phyloP scores from a whole-genome alignment of 2,888 invertebrate species.

The Agrochola circellaris region DNA sequence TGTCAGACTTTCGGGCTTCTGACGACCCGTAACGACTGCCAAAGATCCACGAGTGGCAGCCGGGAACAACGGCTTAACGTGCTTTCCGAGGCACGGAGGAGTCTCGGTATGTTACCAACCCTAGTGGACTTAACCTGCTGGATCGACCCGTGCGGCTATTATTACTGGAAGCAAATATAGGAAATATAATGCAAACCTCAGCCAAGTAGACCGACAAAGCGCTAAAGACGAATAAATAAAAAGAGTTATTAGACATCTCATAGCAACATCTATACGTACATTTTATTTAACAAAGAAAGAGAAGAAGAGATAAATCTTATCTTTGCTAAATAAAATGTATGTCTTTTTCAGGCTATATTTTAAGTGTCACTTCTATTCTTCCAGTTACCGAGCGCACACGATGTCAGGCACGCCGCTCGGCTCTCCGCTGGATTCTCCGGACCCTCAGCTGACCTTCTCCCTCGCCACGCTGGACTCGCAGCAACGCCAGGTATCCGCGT shows the following conservation, averaged over 20 bases:
- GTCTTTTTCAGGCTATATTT: neutral
- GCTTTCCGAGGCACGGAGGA: too few species aligned
- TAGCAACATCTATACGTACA: neutral
- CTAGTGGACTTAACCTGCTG: too few species aligned
- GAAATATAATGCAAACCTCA: neutral
- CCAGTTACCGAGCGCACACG: conserved; percentile 95
- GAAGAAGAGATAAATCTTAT: too few species aligned
- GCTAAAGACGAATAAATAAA: neutral
- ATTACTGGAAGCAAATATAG: too few species aligned
- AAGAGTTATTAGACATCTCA: too few species aligned
- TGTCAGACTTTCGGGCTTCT: too few species aligned
- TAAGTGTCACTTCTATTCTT: conserved; percentile 68
- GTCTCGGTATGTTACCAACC: too few species aligned
- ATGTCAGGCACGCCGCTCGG: conserved; percentile 95
- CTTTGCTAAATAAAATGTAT: neutral
- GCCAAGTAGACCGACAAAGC: neutral
- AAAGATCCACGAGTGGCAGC: too few species aligned
- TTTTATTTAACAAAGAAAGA: too few species aligned
- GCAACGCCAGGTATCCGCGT: conserved; percentile 92
- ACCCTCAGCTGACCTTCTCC: conserved; percentile 92
- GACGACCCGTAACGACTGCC: too few species aligned
- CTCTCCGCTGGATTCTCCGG: conserved; percentile 96
- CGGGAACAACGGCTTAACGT: too few species aligned
- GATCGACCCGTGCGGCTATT: too few species aligned
- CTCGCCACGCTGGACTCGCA: conserved; percentile 91